phyloP scores from a whole-genome alignment of 2,888 invertebrate genomes.

The Peribatodes rhomboidaria region DNA sequence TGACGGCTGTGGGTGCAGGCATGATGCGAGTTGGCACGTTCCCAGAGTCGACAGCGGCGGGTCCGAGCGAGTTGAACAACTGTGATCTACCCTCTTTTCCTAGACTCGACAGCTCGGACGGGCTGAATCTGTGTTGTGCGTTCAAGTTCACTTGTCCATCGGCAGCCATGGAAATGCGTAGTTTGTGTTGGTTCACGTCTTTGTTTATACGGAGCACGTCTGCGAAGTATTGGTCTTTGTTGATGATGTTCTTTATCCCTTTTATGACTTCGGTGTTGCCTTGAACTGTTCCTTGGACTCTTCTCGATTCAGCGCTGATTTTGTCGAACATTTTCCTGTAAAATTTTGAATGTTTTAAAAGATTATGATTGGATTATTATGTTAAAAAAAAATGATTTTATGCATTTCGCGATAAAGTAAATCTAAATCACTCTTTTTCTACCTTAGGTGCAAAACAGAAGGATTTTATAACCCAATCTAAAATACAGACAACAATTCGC shows the following conservation, averaged over 20 bases:
- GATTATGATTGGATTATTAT: background rate
- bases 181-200: constrained; percentile 80
- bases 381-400: background rate
- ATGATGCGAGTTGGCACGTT: constrained; percentile 70
- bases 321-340: constrained; percentile 87
- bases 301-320: constrained; percentile 83
- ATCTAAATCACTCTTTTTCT: too few relatives aligned
- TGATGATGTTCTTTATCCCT: constrained; percentile 80
- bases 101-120: constrained; percentile 69
- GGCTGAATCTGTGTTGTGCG: constrained; percentile 74
- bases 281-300: constrained; percentile 76
- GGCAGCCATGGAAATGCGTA: constrained; percentile 79
- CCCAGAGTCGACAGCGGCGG: constrained; percentile 57
- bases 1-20: constrained; percentile 57
- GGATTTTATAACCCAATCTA: too few relatives aligned
- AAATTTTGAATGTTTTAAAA: constrained; percentile 7
- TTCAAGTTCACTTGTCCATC: constrained; percentile 80
- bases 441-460: too few relatives aligned
- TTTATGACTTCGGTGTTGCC: constrained; percentile 86
- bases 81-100: constrained; percentile 68
- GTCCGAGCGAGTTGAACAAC: constrained; percentile 69
- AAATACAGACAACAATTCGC: too few relatives aligned
- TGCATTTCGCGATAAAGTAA: too few relatives aligned
- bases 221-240: constrained; percentile 86
- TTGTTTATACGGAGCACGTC: constrained; percentile 84